Evolutionary conservation across 2,113 vertebrate genomes (phyloP), one percentile per base, ranked within the genome.

Genomic region (Eudyptes chrysolophus): DNA sequence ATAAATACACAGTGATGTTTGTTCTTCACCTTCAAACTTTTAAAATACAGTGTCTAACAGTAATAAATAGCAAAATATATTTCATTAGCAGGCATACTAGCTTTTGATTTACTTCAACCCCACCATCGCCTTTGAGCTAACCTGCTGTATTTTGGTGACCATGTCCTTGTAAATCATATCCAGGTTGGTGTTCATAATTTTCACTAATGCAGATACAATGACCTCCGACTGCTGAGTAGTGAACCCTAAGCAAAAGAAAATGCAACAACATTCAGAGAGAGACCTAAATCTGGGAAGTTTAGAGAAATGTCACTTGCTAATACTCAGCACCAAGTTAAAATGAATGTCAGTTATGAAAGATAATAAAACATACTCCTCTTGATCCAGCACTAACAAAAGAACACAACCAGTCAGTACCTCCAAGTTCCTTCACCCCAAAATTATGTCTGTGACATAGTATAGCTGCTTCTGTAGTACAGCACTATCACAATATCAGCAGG

Each of bases 101-200:
- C 13, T 62, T 87, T 80, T 57, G 16, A 78, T 75, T 81, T 48
- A 44, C 34, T 94, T 88, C 46, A 82, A 84, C 29, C 27, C 29
- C 65, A 72, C 6, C 49, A 11, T 0, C 26, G 51, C 19, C 52
- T 75, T 32, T 44, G 66, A 72, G 46, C 95, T 98, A 87, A 99
- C 99, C 99, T 99, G 99, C 90, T 99, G 99, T 71, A 98, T 98
- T 98, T 99, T 99, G 95, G 99, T 99, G 65, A 99, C 99, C 99
- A 99, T 99, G 93, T 99, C 99, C 71, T 97, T 97, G 75, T 99
- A 99, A 95, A 99, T 92, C 38, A 99, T 57, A 11, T 99, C 98
- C 99, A 99, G 98, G 97, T 99, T 99, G 86, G 98, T 98, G 66
- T 98, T 98, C 11, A 98, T 98, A 94, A 98, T 99, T 97, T 98